Conservation (phyloP, 2,888 invertebrate genomes). For the Agonum fuliginosum region DNA sequence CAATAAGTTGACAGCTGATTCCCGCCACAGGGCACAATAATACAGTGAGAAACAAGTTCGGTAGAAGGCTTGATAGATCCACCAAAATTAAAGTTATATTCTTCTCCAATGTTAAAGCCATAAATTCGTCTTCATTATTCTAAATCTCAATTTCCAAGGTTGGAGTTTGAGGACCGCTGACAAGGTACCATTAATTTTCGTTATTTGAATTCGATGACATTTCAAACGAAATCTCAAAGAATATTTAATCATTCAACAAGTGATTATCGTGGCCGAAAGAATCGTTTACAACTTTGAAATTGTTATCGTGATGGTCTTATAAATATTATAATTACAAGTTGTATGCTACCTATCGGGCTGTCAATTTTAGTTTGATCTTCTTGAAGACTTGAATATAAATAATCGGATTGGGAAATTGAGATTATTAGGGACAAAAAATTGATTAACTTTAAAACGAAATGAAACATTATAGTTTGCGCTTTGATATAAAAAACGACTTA, state of each 20-base stretch:
- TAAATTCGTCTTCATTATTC: neutral
- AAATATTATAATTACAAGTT: constrained; percentile 12
- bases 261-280: neutral
- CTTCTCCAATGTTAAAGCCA: no score
- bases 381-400: neutral
- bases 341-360: neutral
- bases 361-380: neutral
- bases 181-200: neutral
- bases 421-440: no score
- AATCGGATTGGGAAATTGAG: no score
- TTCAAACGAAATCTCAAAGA: neutral
- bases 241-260: neutral
- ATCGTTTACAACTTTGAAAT: neutral
- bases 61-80: no score
- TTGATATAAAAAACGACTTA: no score
- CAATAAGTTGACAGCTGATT: no score
- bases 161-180: neutral
- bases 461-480: no score
- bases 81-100: neutral
- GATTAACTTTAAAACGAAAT: no score
- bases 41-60: no score
- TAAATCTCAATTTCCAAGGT: no score
- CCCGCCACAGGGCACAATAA: no score
- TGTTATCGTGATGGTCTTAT: neutral
- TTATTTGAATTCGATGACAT: neutral